Evolutionary conservation across 2,888 invertebrate species (phyloP), one percentile per base, ranked within the genome.

Genomic region (Torymus tubicola): DNA sequence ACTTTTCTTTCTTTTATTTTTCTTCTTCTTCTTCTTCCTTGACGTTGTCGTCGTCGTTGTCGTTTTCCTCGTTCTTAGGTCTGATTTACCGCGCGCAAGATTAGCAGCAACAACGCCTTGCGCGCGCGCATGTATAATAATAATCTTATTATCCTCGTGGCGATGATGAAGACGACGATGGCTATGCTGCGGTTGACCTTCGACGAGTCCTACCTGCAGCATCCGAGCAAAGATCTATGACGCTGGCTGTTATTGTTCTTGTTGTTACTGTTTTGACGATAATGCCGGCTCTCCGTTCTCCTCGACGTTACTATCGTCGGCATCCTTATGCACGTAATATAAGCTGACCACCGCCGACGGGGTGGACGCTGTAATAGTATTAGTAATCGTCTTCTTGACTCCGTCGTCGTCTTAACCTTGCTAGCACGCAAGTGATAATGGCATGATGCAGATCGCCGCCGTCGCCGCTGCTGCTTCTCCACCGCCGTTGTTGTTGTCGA

Each of bases 121-220:
- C 63, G 63, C 63, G 16, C 53, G 53, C 16, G 42, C 4, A 42
- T 21, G 14, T 13, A 16, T n/a, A 58, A 16, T 16, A 14, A 64
- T 52, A 14, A 16, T 14, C 14, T 8, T 21, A n/a, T 14, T 18
- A 64, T 42, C 31, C 31, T 31, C 31, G 31, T 50, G 75, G 67
- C 82, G 68, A 21, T 53, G 16, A 58, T 31, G 31, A 68, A 78
- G 80, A 65, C 79, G 78, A 61, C 76, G 75, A 76, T 79, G 78
- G 76, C 78, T 13, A 24, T 24, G 24, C 16, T 16, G 83, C 82
- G 74, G 31, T 31, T 31, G 2, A 0, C 8, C 31, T 31, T 31
- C 8, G 31, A 8, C 31, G 2, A 31, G 4, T 31, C 31, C 31
- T 31, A 31, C 31, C 31, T 31, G 31, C 31, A 31, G 31, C 31